A percentile compares a stretch with the other conserved stretches of the same genome.
Evolutionary conservation across 2,113 vertebrate genomes (phyloP).

Genomic region (Nothocercus julius): DNA sequence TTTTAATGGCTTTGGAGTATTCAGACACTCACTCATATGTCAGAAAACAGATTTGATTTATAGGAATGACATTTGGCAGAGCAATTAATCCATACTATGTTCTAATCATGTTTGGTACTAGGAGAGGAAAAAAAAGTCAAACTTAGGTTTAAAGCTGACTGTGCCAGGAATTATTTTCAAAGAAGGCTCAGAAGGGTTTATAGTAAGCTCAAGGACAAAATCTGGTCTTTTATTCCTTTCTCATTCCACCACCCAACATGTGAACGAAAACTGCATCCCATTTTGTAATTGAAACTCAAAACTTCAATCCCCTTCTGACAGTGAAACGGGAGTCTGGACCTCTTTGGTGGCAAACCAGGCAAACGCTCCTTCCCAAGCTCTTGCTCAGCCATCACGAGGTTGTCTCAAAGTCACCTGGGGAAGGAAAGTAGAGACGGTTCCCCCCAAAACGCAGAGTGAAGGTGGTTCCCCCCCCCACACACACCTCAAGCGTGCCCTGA

Average conservation of each 20-base stretch:
- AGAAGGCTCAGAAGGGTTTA: constrained; percentile 55
- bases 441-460: background rate
- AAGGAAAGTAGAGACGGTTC: background rate
- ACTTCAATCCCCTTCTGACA: background rate
- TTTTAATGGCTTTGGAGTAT: constrained; percentile 79
- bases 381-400: background rate
- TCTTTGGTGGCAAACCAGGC: background rate
- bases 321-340: background rate
- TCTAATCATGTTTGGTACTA: constrained; percentile 76
- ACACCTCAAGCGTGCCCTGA: too few relatives aligned
- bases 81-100: constrained; percentile 78
- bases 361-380: background rate
- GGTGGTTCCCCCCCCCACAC: background rate
- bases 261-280: background rate
- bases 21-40: constrained; percentile 80
- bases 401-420: background rate
- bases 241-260: background rate
- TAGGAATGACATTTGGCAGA: constrained; percentile 78
- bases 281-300: background rate
- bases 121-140: constrained; percentile 64
- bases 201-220: constrained; percentile 58
- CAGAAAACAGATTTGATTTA: constrained; percentile 80
- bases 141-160: constrained; percentile 62
- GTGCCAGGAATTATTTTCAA: constrained; percentile 72
- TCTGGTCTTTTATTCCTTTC: constrained; percentile 31